Evolutionary conservation across 2,113 vertebrate genomes (phyloP).

Genomic region (Tychaedon coryphoeus): DNA sequence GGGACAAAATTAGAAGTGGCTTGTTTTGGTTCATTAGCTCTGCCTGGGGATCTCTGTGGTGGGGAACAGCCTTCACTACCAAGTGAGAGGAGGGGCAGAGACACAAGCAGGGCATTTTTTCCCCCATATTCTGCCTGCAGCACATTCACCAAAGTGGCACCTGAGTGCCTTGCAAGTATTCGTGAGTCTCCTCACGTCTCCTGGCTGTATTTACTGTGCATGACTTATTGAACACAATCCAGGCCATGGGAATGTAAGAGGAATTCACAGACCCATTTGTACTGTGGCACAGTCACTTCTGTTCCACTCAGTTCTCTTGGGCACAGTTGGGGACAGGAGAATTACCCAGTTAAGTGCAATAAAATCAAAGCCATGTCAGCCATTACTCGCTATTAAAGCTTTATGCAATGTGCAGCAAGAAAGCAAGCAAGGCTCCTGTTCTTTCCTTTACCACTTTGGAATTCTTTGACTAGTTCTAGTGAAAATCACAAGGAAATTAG

Average conservation of each 20-base stretch:
- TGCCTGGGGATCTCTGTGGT: neutral
- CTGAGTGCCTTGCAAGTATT: neutral
- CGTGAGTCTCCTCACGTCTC: constrained; percentile 13
- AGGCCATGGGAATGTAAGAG: neutral
- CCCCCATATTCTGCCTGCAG: neutral
- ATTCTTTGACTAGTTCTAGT: neutral
- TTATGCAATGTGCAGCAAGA: constrained; percentile 10
- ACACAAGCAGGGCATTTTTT: neutral
- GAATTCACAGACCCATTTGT: constrained; percentile 22
- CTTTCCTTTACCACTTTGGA: neutral
- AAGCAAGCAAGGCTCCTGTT: neutral
- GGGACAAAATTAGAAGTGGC: neutral
- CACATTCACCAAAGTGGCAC: neutral
- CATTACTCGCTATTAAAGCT: constrained; percentile 39
- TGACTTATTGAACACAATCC: constrained; percentile 39
- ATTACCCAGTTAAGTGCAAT: constrained; percentile 56
- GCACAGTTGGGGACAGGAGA: constrained; percentile 21
- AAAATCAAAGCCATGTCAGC: constrained; percentile 63
- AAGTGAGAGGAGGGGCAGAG: neutral
- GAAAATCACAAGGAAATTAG: neutral
- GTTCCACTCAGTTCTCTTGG: constrained; percentile 22
- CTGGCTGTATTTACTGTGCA: constrained; percentile 23
- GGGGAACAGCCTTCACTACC: neutral
- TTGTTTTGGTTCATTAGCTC: neutral
- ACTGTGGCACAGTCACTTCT: neutral